Conservation (phyloP, 2,888 invertebrate species). For the Chloroclysta siterata region DNA sequence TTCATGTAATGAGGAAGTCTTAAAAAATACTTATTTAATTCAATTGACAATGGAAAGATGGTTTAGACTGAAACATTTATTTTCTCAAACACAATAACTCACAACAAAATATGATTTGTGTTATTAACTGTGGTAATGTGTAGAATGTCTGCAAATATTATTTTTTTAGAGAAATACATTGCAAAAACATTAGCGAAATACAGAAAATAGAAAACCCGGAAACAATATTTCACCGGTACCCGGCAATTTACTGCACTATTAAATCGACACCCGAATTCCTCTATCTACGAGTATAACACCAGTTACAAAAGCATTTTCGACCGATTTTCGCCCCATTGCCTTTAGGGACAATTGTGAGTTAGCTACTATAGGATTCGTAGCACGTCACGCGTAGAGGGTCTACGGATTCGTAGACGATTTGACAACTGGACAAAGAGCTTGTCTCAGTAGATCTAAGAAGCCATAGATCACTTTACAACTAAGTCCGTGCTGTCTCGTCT, state of each 20-base stretch:
- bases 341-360: constrained; percentile 18
- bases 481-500: too few species aligned
- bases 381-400: constrained; percentile 36
- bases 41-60: too few species aligned
- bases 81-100: too few species aligned
- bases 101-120: too few species aligned
- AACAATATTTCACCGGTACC: constrained; percentile 14
- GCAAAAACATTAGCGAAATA: neutral
- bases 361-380: constrained; percentile 32
- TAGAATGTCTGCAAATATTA: too few species aligned
- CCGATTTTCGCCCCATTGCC: constrained; percentile 26
- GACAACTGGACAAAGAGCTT: constrained; percentile 12
- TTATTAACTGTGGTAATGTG: too few species aligned
- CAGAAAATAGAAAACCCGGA: constrained; percentile 9
- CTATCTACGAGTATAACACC: constrained; percentile 4
- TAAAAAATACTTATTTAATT: too few species aligned
- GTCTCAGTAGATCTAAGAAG: neutral
- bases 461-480: neutral
- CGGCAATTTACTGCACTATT: constrained; percentile 18
- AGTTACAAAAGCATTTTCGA: constrained; percentile 22
- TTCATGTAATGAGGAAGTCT: too few species aligned
- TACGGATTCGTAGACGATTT: constrained; percentile 22
- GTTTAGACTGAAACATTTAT: too few species aligned
- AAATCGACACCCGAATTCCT: constrained; percentile 19
- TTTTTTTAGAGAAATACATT: too few species aligned